Percentiles rank a stretch among this genome's conserved stretches.
phyloP scores from a whole-genome alignment of 2,113 vertebrate species.

The Prochilodus magdalenae region DNA sequence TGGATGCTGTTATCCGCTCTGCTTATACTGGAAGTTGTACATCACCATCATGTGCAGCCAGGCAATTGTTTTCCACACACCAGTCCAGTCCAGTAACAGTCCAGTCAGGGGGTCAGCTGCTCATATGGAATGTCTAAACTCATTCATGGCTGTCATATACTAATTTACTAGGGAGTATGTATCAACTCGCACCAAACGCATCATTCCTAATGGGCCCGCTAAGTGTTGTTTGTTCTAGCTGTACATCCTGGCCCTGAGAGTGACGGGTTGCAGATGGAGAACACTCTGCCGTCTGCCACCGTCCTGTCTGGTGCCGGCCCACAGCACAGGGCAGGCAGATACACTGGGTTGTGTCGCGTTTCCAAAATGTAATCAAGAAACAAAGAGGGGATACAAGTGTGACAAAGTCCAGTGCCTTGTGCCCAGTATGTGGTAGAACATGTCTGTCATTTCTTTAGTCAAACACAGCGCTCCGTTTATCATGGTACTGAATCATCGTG shows the following conservation, averaged over 20 bases:
- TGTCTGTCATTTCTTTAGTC: background rate
- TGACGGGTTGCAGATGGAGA: background rate
- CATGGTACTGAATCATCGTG: background rate
- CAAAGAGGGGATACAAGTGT: background rate
- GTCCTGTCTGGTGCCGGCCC: background rate
- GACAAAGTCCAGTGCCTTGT: background rate
- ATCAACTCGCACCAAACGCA: no score
- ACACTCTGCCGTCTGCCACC: background rate
- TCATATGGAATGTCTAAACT: no score
- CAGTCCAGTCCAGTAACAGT: no score
- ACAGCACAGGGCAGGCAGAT: no score
- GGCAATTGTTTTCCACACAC: no score
- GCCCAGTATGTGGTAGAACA: background rate
- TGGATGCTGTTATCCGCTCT: no score
- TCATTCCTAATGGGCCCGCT: background rate
- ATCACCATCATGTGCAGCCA: no score
- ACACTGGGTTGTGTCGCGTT: background rate
- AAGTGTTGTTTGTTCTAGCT: background rate
- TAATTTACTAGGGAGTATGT: no score
- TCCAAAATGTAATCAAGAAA: background rate
- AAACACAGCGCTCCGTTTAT: background rate
- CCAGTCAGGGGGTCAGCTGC: no score
- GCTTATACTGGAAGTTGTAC: no score
- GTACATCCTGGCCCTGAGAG: background rate
- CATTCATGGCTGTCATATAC: no score